Conservation (phyloP, 2,888 invertebrate species). For the Parelbella ahira region DNA sequence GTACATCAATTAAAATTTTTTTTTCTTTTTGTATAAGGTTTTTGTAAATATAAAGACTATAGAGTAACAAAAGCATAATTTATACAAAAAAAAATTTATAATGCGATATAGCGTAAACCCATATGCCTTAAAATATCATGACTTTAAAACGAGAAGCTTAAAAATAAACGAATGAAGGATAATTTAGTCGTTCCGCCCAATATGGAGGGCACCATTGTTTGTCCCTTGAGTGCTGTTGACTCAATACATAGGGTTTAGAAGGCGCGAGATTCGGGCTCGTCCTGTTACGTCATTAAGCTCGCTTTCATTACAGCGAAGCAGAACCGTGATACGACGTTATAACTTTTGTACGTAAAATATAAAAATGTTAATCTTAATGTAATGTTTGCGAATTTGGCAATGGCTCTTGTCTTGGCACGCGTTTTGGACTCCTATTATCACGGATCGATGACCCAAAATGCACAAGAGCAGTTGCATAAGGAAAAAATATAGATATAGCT, state of each 20-base stretch:
- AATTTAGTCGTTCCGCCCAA: conserved; percentile 24
- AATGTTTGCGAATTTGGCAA: conserved; percentile 15
- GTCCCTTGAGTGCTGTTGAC: conserved; percentile 25
- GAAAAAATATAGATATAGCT: no score
- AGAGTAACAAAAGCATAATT: no score
- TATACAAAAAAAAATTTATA: conserved; percentile 17
- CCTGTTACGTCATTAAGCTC: no score
- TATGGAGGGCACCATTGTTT: conserved; percentile 23
- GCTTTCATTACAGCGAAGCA: no score
- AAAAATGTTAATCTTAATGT: no score
- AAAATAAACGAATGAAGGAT: conserved; percentile 25
- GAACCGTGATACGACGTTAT: no score
- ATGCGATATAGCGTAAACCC: conserved; percentile 22
- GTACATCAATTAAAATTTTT: no score
- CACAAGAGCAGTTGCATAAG: conserved; percentile 1
- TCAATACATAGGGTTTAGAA: conserved; percentile 14
- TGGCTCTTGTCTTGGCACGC: conserved; percentile 16
- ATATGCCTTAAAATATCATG: conserved; percentile 25
- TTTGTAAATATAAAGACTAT: no score
- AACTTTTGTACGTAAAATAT: no score
- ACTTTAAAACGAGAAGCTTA: conserved; percentile 24
- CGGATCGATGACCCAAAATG: conserved; percentile 20
- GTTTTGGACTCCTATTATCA: background rate
- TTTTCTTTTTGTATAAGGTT: no score
- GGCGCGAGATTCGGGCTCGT: conserved; percentile 8